These are phyloP conservation scores for Sebastes reedi DNA, from an alignment of 2,797 vertebrate species.

Conservation along the genomic window DNA sequence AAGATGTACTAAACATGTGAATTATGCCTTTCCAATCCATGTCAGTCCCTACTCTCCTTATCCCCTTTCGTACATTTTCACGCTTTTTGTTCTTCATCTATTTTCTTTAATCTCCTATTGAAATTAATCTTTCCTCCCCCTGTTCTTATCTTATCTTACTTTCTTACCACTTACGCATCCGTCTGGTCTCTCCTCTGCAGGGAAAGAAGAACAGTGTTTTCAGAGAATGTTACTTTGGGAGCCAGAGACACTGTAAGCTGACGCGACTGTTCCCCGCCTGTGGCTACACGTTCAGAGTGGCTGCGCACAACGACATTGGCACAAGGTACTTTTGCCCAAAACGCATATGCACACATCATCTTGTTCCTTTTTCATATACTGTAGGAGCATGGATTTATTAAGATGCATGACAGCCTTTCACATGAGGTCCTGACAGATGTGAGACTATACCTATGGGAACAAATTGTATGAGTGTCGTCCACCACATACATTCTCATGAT, in stretches of 20 bases:
- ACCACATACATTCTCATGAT: not conserved
- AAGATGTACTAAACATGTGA: not conserved
- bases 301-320: conserved; percentile 94
- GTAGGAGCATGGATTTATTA: not conserved
- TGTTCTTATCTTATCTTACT: not conserved
- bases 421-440: not conserved
- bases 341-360: not conserved
- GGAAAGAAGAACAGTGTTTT: conserved; percentile 96
- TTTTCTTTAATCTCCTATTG: not conserved
- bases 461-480: not conserved
- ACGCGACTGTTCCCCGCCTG: conserved; percentile 91
- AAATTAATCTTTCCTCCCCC: not conserved
- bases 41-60: not conserved
- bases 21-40: not conserved
- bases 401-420: not conserved
- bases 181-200: conserved; percentile 67
- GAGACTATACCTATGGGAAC: no score
- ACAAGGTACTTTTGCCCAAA: conserved; percentile 83
- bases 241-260: conserved; percentile 94
- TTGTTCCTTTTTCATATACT: not conserved
- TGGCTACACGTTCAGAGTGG: conserved; percentile 95
- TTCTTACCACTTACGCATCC: not conserved
- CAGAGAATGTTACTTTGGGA: conserved; percentile 95
- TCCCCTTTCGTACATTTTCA: not conserved
- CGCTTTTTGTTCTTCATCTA: not conserved